Percentiles rank a stretch among this genome's conserved stretches.
Conservation (phyloP, 2,888 invertebrate species). For the Eupeodes latifasciatus region DNA sequence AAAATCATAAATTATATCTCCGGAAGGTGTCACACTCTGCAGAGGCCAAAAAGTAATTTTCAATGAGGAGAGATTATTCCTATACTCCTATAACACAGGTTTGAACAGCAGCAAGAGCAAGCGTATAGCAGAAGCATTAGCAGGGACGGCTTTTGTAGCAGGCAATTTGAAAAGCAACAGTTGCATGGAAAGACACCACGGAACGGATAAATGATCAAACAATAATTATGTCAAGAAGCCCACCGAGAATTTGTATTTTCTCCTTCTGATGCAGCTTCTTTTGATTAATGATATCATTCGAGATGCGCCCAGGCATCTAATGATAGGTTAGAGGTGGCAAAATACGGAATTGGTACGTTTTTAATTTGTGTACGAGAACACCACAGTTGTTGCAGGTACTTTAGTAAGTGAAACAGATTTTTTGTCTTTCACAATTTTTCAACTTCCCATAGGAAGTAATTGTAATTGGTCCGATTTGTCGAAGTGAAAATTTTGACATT, state of each 20-base stretch:
- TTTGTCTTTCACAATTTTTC: no score
- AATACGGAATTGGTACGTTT: not conserved
- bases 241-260: conserved; percentile 41
- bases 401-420: no score
- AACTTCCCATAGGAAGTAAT: no score
- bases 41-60: conserved; percentile 70
- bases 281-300: conserved; percentile 58
- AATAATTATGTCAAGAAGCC: conserved; percentile 59
- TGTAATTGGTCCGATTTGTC: no score
- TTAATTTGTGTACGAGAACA: not conserved
- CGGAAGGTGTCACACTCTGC: conserved; percentile 74
- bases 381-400: no score
- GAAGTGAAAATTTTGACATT: no score
- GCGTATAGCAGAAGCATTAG: not conserved
- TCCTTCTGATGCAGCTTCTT: not conserved
- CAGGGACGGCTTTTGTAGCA: conserved; percentile 4
- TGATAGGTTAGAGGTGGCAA: conserved; percentile 50
- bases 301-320: conserved; percentile 54
- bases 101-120: conserved; percentile 40
- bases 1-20: conserved; percentile 74
- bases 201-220: conserved; percentile 45
- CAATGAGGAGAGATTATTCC: conserved; percentile 58
- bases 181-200: conserved; percentile 39
- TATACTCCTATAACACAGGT: conserved; percentile 31
- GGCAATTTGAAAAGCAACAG: conserved; percentile 50